phyloP scores from a whole-genome alignment of 35 echinoderm and acorn worm species.

The Apostichopus japonicus region DNA sequence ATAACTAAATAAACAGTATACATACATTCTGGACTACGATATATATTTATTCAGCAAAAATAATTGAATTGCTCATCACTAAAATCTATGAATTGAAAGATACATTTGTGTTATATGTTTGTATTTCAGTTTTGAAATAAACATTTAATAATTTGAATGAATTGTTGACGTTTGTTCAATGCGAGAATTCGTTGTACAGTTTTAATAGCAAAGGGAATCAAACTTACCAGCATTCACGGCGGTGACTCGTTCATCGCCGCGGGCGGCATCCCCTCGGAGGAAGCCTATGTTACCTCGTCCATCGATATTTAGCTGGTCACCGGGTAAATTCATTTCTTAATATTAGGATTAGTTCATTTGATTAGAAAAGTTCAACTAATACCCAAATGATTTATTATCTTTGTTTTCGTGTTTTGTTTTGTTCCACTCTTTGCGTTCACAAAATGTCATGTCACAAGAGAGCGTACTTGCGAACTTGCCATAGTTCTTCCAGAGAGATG shows the following conservation, averaged over 20 bases:
- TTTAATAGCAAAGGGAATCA: not conserved
- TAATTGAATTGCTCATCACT: no score
- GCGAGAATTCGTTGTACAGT: no score
- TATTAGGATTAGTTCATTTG: not conserved
- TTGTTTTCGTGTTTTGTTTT: not conserved
- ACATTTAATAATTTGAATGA: not conserved
- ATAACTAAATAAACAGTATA: no score
- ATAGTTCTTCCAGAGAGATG: no score
- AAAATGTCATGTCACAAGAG: no score
- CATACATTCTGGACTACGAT: no score
- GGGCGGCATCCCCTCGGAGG: constrained; percentile 32
- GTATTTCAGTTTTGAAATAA: not conserved
- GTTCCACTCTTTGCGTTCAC: not conserved
- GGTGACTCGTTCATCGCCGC: constrained; percentile 33
- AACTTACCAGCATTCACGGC: constrained; percentile 34
- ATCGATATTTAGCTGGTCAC: constrained; percentile 40
- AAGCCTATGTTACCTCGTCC: constrained; percentile 32
- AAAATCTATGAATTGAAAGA: no score
- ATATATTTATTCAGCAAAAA: no score
- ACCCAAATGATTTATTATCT: not conserved
- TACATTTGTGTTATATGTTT: not conserved
- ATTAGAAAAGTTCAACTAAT: not conserved
- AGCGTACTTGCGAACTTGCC: no score
- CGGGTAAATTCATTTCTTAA: constrained; percentile 29
- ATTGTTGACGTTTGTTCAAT: no score